Percentiles rank a stretch among this genome's conserved stretches.
Conservation (phyloP, 2,797 vertebrate species). For the Alouatta caraya region DNA sequence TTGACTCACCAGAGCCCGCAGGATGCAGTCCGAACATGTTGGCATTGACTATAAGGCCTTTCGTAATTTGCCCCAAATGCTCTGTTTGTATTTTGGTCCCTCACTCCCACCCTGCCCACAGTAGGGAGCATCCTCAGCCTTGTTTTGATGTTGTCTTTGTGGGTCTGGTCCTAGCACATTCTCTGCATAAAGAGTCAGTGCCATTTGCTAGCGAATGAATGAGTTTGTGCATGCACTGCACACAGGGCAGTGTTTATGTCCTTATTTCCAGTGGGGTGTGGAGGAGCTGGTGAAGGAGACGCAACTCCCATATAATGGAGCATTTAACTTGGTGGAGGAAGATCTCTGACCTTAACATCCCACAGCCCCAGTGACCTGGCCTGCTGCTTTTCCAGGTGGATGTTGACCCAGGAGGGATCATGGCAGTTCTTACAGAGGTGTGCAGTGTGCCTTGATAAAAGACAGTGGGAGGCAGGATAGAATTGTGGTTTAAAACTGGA, state of each 20-base stretch:
- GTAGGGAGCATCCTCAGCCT: not conserved
- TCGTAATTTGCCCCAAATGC: not conserved
- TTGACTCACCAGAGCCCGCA: not conserved
- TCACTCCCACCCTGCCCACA: fast-evolving
- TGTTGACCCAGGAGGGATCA: not conserved
- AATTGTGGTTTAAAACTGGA: not conserved
- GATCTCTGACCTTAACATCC: not conserved
- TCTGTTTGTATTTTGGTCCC: not conserved
- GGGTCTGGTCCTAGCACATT: fast-evolving
- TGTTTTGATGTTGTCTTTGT: not conserved
- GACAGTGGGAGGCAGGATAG: not conserved
- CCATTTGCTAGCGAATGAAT: not conserved
- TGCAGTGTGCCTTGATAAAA: fast-evolving
- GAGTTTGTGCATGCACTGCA: fast-evolving
- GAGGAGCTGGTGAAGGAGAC: not conserved
- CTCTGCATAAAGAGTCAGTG: not conserved
- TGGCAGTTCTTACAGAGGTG: not conserved
- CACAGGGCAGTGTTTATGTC: fast-evolving
- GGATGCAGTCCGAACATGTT: too few relatives aligned
- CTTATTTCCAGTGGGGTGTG: not conserved
- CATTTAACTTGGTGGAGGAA: not conserved
- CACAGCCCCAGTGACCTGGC: not conserved
- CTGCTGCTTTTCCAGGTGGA: not conserved
- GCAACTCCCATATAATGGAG: fast-evolving
- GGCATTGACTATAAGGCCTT: not conserved